These are phyloP conservation scores for Hyphantria cunea DNA, from an alignment of 1,140 invertebrate genomes.

Conservation along the genomic window DNA sequence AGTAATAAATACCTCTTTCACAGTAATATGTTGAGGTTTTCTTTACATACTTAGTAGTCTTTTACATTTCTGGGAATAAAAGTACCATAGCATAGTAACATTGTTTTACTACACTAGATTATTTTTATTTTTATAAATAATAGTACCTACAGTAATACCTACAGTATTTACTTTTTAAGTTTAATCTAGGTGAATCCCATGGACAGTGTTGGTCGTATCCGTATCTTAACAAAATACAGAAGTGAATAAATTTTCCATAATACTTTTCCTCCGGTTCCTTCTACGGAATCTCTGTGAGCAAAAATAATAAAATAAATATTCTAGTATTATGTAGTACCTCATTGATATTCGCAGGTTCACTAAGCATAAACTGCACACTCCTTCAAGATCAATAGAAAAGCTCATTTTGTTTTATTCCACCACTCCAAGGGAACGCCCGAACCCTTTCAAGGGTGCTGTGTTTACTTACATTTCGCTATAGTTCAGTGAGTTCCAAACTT, in stretches of 20 bases:
- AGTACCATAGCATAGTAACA: no score
- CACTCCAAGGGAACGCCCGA: constrained; percentile 51
- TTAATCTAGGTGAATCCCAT: no score
- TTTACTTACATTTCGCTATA: constrained; percentile 54
- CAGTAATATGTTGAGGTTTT: constrained; percentile 14
- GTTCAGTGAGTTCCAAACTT: constrained; percentile 14
- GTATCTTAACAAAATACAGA: no score
- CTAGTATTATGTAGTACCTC: constrained; percentile 9
- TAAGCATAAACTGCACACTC: constrained; percentile 48
- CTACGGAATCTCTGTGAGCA: no score
- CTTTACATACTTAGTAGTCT: not conserved
- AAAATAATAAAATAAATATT: no score
- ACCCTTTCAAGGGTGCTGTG: constrained; percentile 59
- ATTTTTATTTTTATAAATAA: no score
- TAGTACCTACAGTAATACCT: no score
- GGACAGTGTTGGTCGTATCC: no score
- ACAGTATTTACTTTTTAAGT: no score
- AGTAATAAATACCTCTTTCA: constrained; percentile 28
- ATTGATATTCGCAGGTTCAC: constrained; percentile 49
- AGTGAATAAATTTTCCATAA: no score
- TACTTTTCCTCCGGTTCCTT: no score
- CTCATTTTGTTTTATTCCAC: constrained; percentile 66
- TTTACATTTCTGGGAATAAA: not conserved
- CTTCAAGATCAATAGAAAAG: constrained; percentile 51
- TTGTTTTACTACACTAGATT: no score